Evolutionary conservation across 1,140 invertebrate genomes (phyloP), one percentile per base, ranked within the genome.

Genomic region (Cyphomyrmex costatus): DNA sequence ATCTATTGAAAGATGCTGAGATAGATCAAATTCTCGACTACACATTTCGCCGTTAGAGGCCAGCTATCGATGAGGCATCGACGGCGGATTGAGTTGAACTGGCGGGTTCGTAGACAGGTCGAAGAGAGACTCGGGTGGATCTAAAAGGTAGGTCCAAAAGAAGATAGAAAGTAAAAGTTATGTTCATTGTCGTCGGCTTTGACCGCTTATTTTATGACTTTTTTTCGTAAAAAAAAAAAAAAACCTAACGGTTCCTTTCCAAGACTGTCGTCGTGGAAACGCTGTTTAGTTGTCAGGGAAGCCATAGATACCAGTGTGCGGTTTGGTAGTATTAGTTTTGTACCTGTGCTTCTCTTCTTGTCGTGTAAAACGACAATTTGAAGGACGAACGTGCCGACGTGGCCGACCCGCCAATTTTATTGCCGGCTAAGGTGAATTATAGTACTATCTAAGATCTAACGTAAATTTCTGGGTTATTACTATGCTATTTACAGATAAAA

Each of bases 401-500:
- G 87, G 71, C 89, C 76, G 88, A 92, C 86, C 88, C 91, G 91
- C 73, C 90, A 91, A 88, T 92, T 94, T 94, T 94, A 93, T 94
- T 93, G 89, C 92, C 85, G 70, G 51, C 80, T 77, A 83, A 86
- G 87, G 86, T 89, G 89, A 93, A 92, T 91, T 91, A 89, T 90
- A 85, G 71, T 90, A 78, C 33, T 36, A 56, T 33, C 71, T 80
- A 24, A 33, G 14, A 36, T 76, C 53, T 89, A 86, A 82, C 65
- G 71, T 70, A 76, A 86, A 77, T 30, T 74, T 60, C 19, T 5
- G 36, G 63, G 30, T 33, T 24, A 19, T 66, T 80, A 77, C 4
- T 53, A 27, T 46, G 36, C 24, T 60, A 83, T 83, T 74, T 74
- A 24, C 12, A 14, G 5, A 82, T 19, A 49, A 46, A 49, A 60